Percentiles rank a stretch among this genome's conserved stretches.
Evolutionary conservation across 2,113 vertebrate genomes (phyloP).

Genomic region (Garra rufa): DNA sequence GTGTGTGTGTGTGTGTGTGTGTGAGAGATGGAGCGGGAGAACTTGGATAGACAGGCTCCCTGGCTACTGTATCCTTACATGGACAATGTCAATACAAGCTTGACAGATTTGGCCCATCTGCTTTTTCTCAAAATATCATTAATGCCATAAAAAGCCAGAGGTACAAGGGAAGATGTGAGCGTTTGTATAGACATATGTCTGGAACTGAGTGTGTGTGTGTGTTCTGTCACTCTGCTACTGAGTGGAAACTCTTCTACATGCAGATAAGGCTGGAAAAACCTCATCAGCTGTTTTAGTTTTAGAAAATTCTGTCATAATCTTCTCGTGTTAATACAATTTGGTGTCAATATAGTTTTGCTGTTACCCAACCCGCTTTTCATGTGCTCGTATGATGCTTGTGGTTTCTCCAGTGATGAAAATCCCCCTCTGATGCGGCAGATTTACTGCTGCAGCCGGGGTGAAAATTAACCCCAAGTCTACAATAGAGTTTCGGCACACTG

Average conservation of each 20-base stretch:
- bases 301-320: constrained; percentile 38
- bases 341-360: neutral
- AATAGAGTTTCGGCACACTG: constrained; percentile 29
- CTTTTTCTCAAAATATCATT: constrained; percentile 61
- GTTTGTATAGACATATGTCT: constrained; percentile 50
- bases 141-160: constrained; percentile 58
- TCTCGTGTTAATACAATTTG: constrained; percentile 37
- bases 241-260: constrained; percentile 44
- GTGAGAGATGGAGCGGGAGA: constrained; percentile 29
- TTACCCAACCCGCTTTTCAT: constrained; percentile 36
- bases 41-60: constrained; percentile 26
- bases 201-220: constrained; percentile 31
- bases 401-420: constrained; percentile 35
- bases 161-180: constrained; percentile 47
- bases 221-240: constrained; percentile 38
- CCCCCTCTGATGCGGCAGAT: constrained; percentile 14
- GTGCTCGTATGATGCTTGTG: constrained; percentile 4
- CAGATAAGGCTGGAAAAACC: constrained; percentile 45
- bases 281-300: constrained; percentile 44
- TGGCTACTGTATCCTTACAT: constrained; percentile 56
- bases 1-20: neutral
- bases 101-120: constrained; percentile 59
- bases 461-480: constrained; percentile 46
- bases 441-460: constrained; percentile 29
- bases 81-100: constrained; percentile 55